Percentiles rank a stretch among this genome's conserved stretches.
Conservation (phyloP, 2,113 vertebrate species). For the Alaudala cheleensis region DNA sequence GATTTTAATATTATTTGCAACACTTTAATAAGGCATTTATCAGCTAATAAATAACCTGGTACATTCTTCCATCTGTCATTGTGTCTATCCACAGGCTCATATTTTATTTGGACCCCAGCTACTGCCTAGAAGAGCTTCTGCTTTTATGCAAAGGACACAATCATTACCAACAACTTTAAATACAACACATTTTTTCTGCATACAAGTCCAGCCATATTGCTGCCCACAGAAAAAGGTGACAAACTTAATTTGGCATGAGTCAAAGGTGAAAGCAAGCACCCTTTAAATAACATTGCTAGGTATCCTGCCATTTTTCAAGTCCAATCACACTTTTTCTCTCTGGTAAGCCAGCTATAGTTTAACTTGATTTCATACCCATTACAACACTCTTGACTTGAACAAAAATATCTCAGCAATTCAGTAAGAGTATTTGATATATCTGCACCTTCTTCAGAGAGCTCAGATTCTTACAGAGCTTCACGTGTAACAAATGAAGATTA, state of each 20-base stretch:
- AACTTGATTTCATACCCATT: slow-evolving; percentile 12
- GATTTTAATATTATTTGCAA: background rate
- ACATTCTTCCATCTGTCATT: background rate
- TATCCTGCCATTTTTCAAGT: background rate
- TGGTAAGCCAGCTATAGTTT: background rate
- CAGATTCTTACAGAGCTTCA: background rate
- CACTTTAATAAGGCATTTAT: background rate
- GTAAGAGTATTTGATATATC: background rate
- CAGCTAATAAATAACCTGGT: background rate
- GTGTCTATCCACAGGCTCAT: background rate
- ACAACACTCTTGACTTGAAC: background rate
- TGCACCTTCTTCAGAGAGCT: background rate
- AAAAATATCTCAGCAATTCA: background rate
- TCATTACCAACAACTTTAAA: background rate
- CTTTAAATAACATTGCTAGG: background rate
- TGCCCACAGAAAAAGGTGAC: background rate
- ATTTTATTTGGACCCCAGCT: background rate
- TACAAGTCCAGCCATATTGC: background rate
- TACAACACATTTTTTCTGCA: background rate
- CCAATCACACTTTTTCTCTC: background rate
- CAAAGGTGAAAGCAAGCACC: background rate
- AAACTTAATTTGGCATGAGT: background rate
- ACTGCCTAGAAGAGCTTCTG: background rate
- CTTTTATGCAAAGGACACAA: background rate
- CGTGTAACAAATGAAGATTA: background rate